A percentile compares a stretch with the other conserved stretches of the same genome.
phyloP scores from a whole-genome alignment of 2,888 invertebrate genomes.

The Catocala sponsa region DNA sequence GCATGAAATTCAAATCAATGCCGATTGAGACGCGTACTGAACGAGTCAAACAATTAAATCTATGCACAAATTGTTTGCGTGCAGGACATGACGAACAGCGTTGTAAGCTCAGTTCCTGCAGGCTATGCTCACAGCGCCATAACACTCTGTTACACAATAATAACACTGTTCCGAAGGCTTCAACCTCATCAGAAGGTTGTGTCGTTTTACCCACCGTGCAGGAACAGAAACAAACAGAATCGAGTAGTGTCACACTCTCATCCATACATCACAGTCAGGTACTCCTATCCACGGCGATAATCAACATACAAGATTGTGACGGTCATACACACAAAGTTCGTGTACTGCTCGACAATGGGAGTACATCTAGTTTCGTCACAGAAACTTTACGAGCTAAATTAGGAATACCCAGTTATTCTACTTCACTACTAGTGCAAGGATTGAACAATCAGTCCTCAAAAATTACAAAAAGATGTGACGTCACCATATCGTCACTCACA shows the following conservation, averaged over 20 bases:
- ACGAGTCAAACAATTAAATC: neutral
- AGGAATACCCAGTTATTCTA: conserved; percentile 10
- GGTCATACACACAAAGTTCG: too few relatives aligned
- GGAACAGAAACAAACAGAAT: conserved; percentile 15
- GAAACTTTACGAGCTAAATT: conserved; percentile 5
- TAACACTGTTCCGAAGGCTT: conserved; percentile 2
- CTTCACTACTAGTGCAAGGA: conserved; percentile 24
- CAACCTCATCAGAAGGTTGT: conserved; percentile 15
- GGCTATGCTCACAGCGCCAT: too few relatives aligned
- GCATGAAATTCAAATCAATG: conserved; percentile 7
- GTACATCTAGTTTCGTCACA: conserved; percentile 25
- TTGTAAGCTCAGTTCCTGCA: too few relatives aligned
- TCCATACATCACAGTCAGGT: conserved; percentile 14
- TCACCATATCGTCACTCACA: too few relatives aligned
- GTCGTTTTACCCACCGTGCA: conserved; percentile 25
- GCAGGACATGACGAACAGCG: too few relatives aligned
- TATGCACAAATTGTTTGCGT: too few relatives aligned
- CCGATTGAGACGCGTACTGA: conserved; percentile 3
- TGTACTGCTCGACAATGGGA: conserved; percentile 6
- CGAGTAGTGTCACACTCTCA: conserved; percentile 19
- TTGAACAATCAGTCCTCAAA: conserved; percentile 20
- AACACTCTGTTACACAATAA: too few relatives aligned
- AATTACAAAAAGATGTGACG: conserved; percentile 2
- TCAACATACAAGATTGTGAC: neutral
- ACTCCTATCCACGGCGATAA: conserved; percentile 23